These are phyloP conservation scores for Chaetogeoica ovagalla DNA, from an alignment of 2,888 invertebrate species.

Conservation along the genomic window DNA sequence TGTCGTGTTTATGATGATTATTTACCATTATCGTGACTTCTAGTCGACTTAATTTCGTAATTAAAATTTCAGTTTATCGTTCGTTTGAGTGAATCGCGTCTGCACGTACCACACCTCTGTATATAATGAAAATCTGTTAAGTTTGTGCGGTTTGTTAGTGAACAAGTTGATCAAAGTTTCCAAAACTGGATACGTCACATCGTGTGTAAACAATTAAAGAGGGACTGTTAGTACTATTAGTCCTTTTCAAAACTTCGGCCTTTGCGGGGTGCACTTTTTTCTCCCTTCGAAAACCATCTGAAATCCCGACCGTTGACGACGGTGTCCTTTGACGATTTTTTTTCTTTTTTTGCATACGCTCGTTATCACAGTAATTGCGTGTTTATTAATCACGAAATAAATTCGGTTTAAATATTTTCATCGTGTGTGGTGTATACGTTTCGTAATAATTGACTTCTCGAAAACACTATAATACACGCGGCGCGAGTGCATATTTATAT, in stretches of 20 bases:
- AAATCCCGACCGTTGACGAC: neutral
- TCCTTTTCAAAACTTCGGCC: conserved; percentile 7
- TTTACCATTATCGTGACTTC: neutral
- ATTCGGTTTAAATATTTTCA: too few relatives aligned
- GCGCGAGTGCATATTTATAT: too few relatives aligned
- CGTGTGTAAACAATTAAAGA: neutral
- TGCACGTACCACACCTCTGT: neutral
- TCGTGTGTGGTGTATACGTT: too few relatives aligned
- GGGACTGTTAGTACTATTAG: neutral
- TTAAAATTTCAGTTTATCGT: conserved; percentile 18
- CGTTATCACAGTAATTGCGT: too few relatives aligned
- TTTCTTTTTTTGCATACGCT: too few relatives aligned
- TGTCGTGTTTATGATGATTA: neutral
- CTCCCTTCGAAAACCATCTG: neutral
- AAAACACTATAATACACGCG: too few relatives aligned
- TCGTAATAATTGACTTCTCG: too few relatives aligned
- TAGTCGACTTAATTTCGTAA: conserved; percentile 18
- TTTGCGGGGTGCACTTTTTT: neutral
- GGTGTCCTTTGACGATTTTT: too few relatives aligned
- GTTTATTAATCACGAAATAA: too few relatives aligned
- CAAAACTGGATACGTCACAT: neutral
- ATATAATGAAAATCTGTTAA: conserved; percentile 8
- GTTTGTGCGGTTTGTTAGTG: conserved; percentile 9
- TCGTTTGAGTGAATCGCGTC: neutral
- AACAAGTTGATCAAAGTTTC: conserved; percentile 1